Evolutionary conservation across 2,113 vertebrate genomes (phyloP).

Genomic region (Sorex fumeus): DNA sequence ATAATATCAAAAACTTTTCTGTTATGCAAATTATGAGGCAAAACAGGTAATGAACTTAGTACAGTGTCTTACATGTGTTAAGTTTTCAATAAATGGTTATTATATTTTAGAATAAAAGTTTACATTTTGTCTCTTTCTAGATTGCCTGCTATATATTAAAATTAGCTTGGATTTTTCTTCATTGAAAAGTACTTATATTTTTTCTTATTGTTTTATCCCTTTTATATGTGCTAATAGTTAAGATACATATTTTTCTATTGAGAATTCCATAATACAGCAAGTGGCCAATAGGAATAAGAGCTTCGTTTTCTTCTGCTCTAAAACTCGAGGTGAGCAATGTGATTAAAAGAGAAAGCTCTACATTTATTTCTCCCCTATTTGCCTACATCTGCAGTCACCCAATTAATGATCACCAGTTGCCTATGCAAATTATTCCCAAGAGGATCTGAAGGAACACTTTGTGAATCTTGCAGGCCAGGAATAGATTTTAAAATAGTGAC

Average conservation of each 20-base stretch:
- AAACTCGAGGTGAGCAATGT: slow-evolving; percentile 51
- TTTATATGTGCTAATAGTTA: not conserved
- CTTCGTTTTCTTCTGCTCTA: slow-evolving; percentile 12
- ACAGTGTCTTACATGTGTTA: not conserved
- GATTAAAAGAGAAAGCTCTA: slow-evolving; percentile 61
- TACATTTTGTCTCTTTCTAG: not conserved
- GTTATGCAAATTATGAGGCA: slow-evolving; percentile 2
- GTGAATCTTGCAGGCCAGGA: slow-evolving; percentile 61
- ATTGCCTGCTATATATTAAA: slow-evolving; percentile 30
- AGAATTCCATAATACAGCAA: not conserved
- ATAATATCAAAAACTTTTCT: slow-evolving; percentile 1
- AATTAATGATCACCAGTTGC: slow-evolving; percentile 67
- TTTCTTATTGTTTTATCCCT: not conserved
- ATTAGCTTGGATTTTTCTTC: slow-evolving; percentile 24
- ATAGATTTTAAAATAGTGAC: slow-evolving; percentile 77
- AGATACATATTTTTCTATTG: slow-evolving; percentile 17
- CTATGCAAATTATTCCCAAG: slow-evolving; percentile 69
- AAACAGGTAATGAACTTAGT: not conserved
- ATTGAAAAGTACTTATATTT: not conserved
- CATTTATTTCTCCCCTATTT: slow-evolving; percentile 61
- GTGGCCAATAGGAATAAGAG: not conserved
- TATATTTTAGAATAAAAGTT: slow-evolving; percentile 29
- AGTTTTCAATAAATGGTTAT: not conserved
- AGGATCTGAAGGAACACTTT: slow-evolving; percentile 60
- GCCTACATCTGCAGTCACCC: slow-evolving; percentile 58